phyloP scores from a whole-genome alignment of 1,140 invertebrate species.

The Conus betulinus region DNA sequence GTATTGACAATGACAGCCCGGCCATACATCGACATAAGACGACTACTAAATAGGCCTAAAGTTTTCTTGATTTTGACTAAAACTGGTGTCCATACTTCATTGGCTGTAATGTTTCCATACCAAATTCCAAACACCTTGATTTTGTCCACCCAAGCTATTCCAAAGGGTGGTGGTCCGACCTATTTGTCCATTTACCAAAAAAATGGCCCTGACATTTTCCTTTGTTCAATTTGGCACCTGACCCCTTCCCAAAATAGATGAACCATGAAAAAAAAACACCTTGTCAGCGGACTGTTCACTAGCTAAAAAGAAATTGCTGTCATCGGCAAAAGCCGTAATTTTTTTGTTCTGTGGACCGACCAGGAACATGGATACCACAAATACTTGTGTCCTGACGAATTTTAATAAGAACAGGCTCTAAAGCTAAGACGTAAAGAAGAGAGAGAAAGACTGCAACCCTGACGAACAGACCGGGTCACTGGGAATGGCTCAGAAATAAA shows the following conservation, averaged over 20 bases:
- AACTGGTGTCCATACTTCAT: neutral
- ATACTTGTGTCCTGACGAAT: constrained; percentile 13
- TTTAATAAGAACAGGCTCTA: constrained; percentile 61
- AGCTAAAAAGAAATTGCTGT: constrained; percentile 46
- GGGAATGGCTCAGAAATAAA: constrained; percentile 50
- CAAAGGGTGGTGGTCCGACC: constrained; percentile 53
- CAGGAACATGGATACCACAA: neutral
- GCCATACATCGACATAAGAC: neutral
- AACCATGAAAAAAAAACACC: constrained; percentile 44
- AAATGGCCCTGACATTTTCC: constrained; percentile 51
- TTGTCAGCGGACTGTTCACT: constrained; percentile 34
- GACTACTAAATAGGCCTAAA: neutral
- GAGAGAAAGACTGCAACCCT: constrained; percentile 73
- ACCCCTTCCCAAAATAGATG: constrained; percentile 44
- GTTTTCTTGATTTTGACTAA: neutral
- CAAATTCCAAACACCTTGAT: constrained; percentile 47
- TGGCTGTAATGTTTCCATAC: constrained; percentile 43
- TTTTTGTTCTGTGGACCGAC: constrained; percentile 39
- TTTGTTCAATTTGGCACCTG: constrained; percentile 54
- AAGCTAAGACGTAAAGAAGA: constrained; percentile 71
- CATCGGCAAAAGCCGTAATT: constrained; percentile 54
- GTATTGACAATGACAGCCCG: neutral
- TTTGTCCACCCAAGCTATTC: constrained; percentile 54
- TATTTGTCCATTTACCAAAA: constrained; percentile 56
- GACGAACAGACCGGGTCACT: constrained; percentile 64